A percentile compares a stretch with the other conserved stretches of the same genome.
Conservation (phyloP, 2,888 invertebrate genomes). For the Ichneumoninae sp. region DNA sequence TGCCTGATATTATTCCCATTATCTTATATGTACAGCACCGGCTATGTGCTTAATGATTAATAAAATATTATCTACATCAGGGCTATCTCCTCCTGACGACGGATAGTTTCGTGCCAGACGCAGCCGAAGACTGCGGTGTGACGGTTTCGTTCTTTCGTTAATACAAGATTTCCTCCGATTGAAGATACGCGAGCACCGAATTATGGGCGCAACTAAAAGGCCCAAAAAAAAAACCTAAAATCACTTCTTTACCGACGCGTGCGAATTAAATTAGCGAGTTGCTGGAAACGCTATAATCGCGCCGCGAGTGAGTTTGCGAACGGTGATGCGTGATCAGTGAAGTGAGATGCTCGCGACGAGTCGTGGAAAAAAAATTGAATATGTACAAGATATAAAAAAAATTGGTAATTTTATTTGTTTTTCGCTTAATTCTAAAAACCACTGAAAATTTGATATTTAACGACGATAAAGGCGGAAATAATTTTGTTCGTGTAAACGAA, state of each 20-base stretch:
- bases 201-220: not conserved
- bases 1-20: slow-evolving; percentile 81
- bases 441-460: slow-evolving; percentile 38
- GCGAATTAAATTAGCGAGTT: not conserved
- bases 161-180: not conserved
- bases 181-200: not conserved
- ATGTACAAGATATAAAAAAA: not conserved
- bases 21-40: slow-evolving; percentile 77
- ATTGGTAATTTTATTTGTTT: not conserved
- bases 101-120: slow-evolving; percentile 79
- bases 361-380: not conserved
- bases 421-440: not conserved
- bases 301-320: not conserved
- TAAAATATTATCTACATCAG: slow-evolving; percentile 79
- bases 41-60: slow-evolving; percentile 78
- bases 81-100: slow-evolving; percentile 76
- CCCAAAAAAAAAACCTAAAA: not conserved
- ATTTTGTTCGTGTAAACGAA: not conserved
- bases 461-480: not conserved
- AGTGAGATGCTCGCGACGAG: not conserved
- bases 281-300: not conserved
- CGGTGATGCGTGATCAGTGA: slow-evolving; percentile 7
- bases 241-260: not conserved
- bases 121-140: slow-evolving; percentile 66
- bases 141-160: slow-evolving; percentile 57